Evolutionary conservation across 23 tunicate genomes (phyloP), one percentile per base, ranked within the genome.

Genomic region (Halocynthia aurantium): DNA sequence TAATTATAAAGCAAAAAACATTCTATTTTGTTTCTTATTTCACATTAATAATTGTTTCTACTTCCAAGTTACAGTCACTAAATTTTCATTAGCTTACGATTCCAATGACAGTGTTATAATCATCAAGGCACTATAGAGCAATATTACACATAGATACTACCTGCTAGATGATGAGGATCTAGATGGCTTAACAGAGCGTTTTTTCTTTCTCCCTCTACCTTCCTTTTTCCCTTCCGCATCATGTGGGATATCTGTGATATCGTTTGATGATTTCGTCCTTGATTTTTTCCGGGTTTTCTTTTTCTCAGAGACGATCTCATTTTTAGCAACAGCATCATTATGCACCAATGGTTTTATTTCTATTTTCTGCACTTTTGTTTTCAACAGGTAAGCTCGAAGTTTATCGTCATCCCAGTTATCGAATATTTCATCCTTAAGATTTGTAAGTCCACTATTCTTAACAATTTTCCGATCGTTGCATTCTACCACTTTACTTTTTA

Each of bases 321-420:
- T 52, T 65, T 65, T 40, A 9, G 70, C 49, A 11, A 10, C 9
- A 8, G 70, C 70, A 20, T 65, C 49, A 15, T 40, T 65, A 15
- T 49, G 49, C 31, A 20, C 70, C 19, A 15, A 11, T 65, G 31
- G 31, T 8, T 10, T 65, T 74, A 22, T 74, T 13, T 18, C 50
- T 8, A 54, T 64, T 18, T 74, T 74, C 13, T 19, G 60, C 63
- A 74, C 78, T 74, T 74, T 74, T 56, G 78, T 54, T 56, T 74
- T 74, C 62, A 74, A 54, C 62, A 74, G 31, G 56, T 74, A 74
- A 11, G 55, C 78, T 20, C 78, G 78, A 22, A 74, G 22, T 56
- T 74, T 74, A 18, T 74, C 78, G 56, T 74, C 78, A 54, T 74
- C 78, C 78, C 78, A 74, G 18, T 54, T 62, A 53, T 74, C 78